Conservation (phyloP, 2,113 vertebrate species). For the Brachyhypopomus occidentalis region DNA sequence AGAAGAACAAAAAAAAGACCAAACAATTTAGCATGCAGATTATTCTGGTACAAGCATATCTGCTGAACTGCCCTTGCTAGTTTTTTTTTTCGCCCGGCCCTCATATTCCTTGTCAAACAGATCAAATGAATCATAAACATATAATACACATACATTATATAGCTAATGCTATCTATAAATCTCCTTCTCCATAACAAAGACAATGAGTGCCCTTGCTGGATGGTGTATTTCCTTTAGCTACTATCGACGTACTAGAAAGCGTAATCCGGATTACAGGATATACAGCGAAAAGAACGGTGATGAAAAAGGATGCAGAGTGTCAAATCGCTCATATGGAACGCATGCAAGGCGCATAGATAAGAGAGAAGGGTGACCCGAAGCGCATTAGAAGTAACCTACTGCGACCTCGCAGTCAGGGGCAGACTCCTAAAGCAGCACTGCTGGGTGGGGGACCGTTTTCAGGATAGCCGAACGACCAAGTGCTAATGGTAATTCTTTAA, state of each 20-base stretch:
- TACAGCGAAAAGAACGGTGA: slow-evolving; percentile 53
- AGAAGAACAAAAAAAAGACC: slow-evolving; percentile 27
- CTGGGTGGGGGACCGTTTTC: slow-evolving; percentile 13
- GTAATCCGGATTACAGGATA: slow-evolving; percentile 53
- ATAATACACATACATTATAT: slow-evolving; percentile 52
- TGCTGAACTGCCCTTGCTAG: slow-evolving; percentile 37
- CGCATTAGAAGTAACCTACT: slow-evolving; percentile 12
- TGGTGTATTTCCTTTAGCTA: slow-evolving; percentile 34
- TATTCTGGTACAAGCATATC: slow-evolving; percentile 55
- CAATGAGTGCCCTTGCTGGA: slow-evolving; percentile 26
- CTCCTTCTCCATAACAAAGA: slow-evolving; percentile 46
- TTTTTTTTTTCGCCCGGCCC: slow-evolving; percentile 15
- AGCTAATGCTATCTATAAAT: slow-evolving; percentile 52
- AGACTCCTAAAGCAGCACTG: background rate
- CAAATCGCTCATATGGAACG: slow-evolving; percentile 54
- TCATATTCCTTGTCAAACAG: slow-evolving; percentile 47
- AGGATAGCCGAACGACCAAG: background rate
- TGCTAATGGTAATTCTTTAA: background rate
- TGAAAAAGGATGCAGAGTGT: slow-evolving; percentile 54
- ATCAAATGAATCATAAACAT: slow-evolving; percentile 43
- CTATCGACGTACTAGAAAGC: slow-evolving; percentile 42
- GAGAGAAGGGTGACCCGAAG: background rate
- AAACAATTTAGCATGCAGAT: slow-evolving; percentile 67
- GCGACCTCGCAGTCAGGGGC: background rate
- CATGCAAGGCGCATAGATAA: slow-evolving; percentile 66